These are phyloP conservation scores for Caenorhabditis briggsae DNA, from an alignment of 1,140 invertebrate species.

Conservation along the genomic window DNA sequence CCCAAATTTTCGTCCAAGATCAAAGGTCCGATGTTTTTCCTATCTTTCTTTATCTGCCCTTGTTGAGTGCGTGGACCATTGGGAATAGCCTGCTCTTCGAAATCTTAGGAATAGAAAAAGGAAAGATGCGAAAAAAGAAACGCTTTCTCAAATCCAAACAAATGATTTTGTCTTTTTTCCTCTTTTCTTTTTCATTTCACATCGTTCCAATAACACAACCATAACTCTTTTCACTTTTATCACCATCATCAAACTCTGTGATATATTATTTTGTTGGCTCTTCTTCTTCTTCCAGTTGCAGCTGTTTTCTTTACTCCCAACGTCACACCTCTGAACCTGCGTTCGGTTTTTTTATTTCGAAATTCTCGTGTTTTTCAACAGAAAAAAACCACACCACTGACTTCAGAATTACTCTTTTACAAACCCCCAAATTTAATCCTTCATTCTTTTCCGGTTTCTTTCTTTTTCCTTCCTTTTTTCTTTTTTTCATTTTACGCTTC, in stretches of 20 bases:
- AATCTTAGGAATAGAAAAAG: background rate
- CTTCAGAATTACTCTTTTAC: background rate
- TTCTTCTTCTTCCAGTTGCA: background rate
- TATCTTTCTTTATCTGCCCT: constrained; percentile 3
- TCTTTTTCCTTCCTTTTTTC: background rate
- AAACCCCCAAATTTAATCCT: background rate
- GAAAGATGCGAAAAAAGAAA: constrained; percentile 3
- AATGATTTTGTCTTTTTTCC: constrained; percentile 41
- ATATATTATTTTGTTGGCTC: constrained; percentile 12
- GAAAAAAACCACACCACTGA: background rate
- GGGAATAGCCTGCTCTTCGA: constrained; percentile 5
- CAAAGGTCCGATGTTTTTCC: too few species aligned
- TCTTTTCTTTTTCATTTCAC: background rate
- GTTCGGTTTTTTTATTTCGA: background rate
- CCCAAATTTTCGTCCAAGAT: too few species aligned
- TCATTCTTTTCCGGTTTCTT: background rate
- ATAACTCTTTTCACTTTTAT: constrained; percentile 46
- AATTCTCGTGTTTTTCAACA: background rate
- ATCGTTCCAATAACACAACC: constrained; percentile 34
- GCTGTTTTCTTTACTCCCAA: constrained; percentile 39
- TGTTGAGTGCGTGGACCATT: constrained; percentile 7
- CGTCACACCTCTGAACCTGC: constrained; percentile 9
- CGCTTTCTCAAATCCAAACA: constrained; percentile 41
- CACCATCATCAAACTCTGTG: constrained; percentile 29
- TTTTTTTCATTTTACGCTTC: background rate